These are phyloP conservation scores for Chiloscyllium punctatum DNA, from an alignment of 2,797 vertebrate genomes.

Conservation along the genomic window DNA sequence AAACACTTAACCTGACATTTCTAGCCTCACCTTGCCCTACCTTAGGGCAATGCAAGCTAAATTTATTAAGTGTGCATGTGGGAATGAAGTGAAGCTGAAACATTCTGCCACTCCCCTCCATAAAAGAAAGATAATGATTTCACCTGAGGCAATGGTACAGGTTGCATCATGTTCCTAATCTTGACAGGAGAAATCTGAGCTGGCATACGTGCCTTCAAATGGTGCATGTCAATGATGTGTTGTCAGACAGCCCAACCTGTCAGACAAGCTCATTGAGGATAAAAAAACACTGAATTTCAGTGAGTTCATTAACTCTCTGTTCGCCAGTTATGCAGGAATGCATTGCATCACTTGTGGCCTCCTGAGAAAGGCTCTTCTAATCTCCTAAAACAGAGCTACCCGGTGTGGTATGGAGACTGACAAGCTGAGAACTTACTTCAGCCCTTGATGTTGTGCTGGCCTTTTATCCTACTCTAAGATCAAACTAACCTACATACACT, in stretches of 20 bases:
- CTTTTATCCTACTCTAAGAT: too few relatives aligned
- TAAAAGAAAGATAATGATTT: slow-evolving; percentile 45
- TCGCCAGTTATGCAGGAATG: neutral
- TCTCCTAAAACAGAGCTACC: neutral
- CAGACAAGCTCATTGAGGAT: slow-evolving; percentile 39
- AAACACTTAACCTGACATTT: slow-evolving; percentile 34
- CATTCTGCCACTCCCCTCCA: slow-evolving; percentile 44
- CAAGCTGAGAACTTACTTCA: too few relatives aligned
- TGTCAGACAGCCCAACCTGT: slow-evolving; percentile 44
- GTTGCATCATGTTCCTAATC: slow-evolving; percentile 47
- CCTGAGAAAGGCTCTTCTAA: neutral
- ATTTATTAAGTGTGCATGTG: slow-evolving; percentile 37
- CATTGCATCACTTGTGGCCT: neutral
- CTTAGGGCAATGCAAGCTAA: slow-evolving; percentile 31
- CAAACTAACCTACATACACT: too few relatives aligned
- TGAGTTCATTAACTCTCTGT: neutral
- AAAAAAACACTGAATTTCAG: neutral
- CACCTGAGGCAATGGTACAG: slow-evolving; percentile 46
- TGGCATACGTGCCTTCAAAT: slow-evolving; percentile 40
- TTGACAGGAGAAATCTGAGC: slow-evolving; percentile 48
- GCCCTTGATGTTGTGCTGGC: too few relatives aligned
- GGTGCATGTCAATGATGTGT: slow-evolving; percentile 44
- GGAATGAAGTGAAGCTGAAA: slow-evolving; percentile 41
- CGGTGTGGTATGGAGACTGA: neutral
- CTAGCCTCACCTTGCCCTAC: slow-evolving; percentile 18